These are phyloP conservation scores for Gnathonemus echidnorhynchus DNA, from an alignment of 2,113 vertebrate species.

Conservation along the genomic window DNA sequence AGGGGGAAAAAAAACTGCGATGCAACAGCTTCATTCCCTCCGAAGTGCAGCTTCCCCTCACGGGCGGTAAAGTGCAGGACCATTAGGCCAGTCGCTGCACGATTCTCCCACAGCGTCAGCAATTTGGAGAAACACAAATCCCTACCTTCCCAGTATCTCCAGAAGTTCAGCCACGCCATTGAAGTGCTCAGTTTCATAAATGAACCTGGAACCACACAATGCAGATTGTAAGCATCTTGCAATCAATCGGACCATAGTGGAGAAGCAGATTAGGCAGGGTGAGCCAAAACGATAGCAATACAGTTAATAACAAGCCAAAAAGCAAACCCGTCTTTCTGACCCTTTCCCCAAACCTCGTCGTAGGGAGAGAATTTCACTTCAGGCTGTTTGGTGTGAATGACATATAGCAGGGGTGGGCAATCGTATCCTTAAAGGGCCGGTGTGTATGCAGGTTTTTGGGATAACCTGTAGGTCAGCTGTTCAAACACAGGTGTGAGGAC, in stretches of 20 bases:
- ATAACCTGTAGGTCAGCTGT: too few species aligned
- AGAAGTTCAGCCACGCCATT: conserved; percentile 68
- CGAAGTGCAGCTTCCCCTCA: background rate
- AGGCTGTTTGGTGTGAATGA: background rate
- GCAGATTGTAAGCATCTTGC: background rate
- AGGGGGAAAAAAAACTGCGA: background rate
- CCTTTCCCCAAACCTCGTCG: background rate
- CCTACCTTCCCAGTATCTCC: conserved; percentile 69
- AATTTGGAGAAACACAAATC: background rate
- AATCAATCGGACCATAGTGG: background rate
- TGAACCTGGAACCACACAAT: conserved; percentile 52
- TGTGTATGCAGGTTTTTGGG: too few species aligned
- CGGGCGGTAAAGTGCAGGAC: background rate
- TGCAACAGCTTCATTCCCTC: background rate
- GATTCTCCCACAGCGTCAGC: background rate
- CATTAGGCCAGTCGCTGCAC: background rate
- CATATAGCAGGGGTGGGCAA: background rate
- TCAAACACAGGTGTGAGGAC: too few species aligned
- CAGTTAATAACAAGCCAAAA: background rate
- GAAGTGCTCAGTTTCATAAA: conserved; percentile 71
- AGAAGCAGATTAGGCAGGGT: background rate
- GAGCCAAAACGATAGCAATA: background rate
- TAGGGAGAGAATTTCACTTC: background rate
- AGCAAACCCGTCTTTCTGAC: background rate
- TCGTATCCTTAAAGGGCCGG: too few species aligned